Base-by-base conservation (phyloP, 2,888 invertebrate species). In the Apantesis nais region DNA sequence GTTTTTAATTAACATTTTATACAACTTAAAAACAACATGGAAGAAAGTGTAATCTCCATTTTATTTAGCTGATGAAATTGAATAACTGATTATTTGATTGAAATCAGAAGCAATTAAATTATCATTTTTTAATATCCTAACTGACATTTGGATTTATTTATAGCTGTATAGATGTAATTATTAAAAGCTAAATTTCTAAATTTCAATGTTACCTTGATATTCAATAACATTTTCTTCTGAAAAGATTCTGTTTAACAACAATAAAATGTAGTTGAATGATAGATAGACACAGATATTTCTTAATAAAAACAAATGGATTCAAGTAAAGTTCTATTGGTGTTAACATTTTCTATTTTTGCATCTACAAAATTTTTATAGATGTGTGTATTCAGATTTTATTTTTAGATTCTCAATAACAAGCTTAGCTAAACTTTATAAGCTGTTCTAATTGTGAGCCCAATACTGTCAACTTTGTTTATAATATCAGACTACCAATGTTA, bases 401-500 rank as follows among this genome's bases (percentile, higher is more conserved):
- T 55, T 55, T 14, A 25, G 25, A 29, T 25, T 25, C 3, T 25
- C 14, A 25, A n/a, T 25, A 14, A 4, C 25, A 16, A 44, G 22
- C 44, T 29, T 11, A 44, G 44, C 41, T 25, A 44, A 29, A 63
- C 58, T 16, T 72, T 37, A 31, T 64, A 31, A 55, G 29, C 19
- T 67, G 25, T 60, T 68, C 29, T 66, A 66, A 62, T 66, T 61
- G 62, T 65, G 31, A 68, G 66, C 67, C 71, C 71, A 78, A 73
- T 77, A 70, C 64, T 62, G 68, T 77, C 74, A 75, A 73, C 52
- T 31, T 78, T 80, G 82, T 84, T 84, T 84, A 83, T 76, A 83
- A 75, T 79, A 81, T 78, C 72, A 44, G 44, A 70, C 70, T 77
- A 75, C 74, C 76, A 78, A 82, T 86, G 85, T 86, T 88, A 85